A percentile compares a stretch with the other conserved stretches of the same genome.
Conservation (phyloP, 2,888 invertebrate species). For the Erebia epiphron region DNA sequence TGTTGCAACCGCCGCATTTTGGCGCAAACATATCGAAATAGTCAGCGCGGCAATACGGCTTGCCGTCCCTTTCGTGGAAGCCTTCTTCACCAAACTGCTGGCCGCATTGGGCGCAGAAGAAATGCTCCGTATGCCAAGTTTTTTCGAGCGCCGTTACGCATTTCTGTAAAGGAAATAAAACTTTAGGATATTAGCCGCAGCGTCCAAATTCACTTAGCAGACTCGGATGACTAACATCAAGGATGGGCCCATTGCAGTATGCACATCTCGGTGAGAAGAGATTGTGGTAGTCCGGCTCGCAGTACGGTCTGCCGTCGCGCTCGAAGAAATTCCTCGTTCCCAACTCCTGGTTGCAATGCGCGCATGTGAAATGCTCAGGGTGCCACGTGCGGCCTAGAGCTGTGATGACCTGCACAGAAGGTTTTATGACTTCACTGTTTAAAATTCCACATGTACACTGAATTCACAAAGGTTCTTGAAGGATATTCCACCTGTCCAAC, state of each 20-base stretch:
- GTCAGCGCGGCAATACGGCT: constrained; percentile 97
- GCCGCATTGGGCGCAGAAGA: constrained; percentile 98
- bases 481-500: constrained; percentile 91
- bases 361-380: constrained; percentile 99
- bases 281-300: constrained; percentile 99
- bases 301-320: constrained; percentile 97
- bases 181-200: constrained; percentile 7
- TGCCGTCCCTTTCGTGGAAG: constrained; percentile 97
- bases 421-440: constrained; percentile 32
- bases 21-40: constrained; percentile 99
- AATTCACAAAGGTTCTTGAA: constrained; percentile 4
- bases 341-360: constrained; percentile 97
- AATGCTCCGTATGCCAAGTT: constrained; percentile 99
- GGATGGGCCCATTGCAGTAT: constrained; percentile 99
- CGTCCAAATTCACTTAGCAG: not conserved
- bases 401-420: constrained; percentile 88
- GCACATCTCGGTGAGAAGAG: constrained; percentile 99
- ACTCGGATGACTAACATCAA: constrained; percentile 90
- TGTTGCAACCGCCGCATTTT: constrained; percentile 97
- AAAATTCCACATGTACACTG: constrained; percentile 13
- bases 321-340: constrained; percentile 99
- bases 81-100: constrained; percentile 98
- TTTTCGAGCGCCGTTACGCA: constrained; percentile 98
- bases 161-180: constrained; percentile 87
- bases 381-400: constrained; percentile 99